Evolutionary conservation across 2,888 invertebrate species (phyloP).

Genomic region (Eristalis pertinax): DNA sequence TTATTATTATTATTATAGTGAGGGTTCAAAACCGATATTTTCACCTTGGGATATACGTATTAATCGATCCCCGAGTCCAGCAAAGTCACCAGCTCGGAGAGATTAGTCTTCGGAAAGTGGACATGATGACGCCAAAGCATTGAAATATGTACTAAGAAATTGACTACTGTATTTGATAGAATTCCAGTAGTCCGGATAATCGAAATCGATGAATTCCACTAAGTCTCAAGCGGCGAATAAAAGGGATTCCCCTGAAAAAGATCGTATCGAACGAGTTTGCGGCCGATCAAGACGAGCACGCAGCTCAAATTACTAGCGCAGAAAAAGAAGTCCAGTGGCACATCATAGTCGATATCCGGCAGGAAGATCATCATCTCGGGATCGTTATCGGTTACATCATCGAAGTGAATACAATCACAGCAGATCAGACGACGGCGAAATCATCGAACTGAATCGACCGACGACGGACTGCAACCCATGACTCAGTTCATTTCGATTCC

Average conservation of each 20-base stretch:
- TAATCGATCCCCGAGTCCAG: constrained; percentile 51
- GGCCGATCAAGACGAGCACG: constrained; percentile 40
- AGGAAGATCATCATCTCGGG: constrained; percentile 45
- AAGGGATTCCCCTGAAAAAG: constrained; percentile 34
- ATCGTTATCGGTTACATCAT: constrained; percentile 26
- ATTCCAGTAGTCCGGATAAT: constrained; percentile 44
- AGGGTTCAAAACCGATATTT: constrained; percentile 66
- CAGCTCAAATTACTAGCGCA: constrained; percentile 27
- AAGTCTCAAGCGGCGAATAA: neutral
- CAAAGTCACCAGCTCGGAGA: constrained; percentile 9
- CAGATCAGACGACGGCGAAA: constrained; percentile 30
- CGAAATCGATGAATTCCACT: constrained; percentile 19
- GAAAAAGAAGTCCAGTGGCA: constrained; percentile 23
- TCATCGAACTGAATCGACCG: neutral
- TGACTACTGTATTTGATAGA: constrained; percentile 2
- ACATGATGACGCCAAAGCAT: neutral
- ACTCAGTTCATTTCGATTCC: constrained; percentile 66
- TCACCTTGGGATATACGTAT: constrained; percentile 41
- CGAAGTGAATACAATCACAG: constrained; percentile 40
- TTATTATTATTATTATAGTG: no score
- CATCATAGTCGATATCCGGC: constrained; percentile 27
- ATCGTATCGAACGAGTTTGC: constrained; percentile 55
- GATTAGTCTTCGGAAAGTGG: constrained; percentile 45
- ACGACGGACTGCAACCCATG: constrained; percentile 16
- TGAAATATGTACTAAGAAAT: neutral